A percentile compares a stretch with the other conserved stretches of the same genome.
Evolutionary conservation across 2,113 vertebrate species (phyloP).

Genomic region (Papio anubis): DNA sequence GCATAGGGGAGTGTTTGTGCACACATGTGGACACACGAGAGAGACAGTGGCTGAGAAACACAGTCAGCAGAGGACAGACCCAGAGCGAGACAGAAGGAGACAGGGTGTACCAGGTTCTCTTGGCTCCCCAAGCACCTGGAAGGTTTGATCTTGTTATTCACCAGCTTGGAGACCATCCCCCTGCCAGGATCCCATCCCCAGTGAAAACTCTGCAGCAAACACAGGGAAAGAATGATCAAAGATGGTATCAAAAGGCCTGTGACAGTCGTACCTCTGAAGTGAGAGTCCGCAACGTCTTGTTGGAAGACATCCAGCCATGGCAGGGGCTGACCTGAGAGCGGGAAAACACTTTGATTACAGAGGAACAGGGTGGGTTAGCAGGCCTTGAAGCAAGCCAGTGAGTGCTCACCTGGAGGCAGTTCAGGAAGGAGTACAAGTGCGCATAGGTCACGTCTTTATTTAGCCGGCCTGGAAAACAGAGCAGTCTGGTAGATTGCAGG

Average conservation of each 20-base stretch:
- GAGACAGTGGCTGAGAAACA: neutral
- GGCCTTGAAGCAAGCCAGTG: neutral
- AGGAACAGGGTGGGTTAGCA: fast-evolving
- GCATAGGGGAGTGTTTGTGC: neutral
- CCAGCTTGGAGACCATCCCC: neutral
- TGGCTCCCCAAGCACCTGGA: neutral
- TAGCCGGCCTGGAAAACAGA: slow-evolving; percentile 83
- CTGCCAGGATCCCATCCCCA: neutral
- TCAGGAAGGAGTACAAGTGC: slow-evolving; percentile 84
- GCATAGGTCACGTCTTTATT: slow-evolving; percentile 85
- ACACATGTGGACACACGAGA: fast-evolving
- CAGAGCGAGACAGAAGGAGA: neutral
- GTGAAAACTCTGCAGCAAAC: neutral
- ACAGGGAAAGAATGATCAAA: neutral
- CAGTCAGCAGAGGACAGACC: neutral
- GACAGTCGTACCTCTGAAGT: slow-evolving; percentile 80
- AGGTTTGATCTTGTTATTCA: neutral
- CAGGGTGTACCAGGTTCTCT: neutral
- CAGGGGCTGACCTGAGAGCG: slow-evolving; percentile 83
- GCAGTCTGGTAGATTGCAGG: neutral
- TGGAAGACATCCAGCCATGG: slow-evolving; percentile 84
- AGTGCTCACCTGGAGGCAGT: slow-evolving; percentile 84
- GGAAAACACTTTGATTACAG: neutral
- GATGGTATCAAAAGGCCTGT: neutral
- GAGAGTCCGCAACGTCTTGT: slow-evolving; percentile 83